Conservation (phyloP, 2,888 invertebrate genomes). For the Drosophila mercatorum region DNA sequence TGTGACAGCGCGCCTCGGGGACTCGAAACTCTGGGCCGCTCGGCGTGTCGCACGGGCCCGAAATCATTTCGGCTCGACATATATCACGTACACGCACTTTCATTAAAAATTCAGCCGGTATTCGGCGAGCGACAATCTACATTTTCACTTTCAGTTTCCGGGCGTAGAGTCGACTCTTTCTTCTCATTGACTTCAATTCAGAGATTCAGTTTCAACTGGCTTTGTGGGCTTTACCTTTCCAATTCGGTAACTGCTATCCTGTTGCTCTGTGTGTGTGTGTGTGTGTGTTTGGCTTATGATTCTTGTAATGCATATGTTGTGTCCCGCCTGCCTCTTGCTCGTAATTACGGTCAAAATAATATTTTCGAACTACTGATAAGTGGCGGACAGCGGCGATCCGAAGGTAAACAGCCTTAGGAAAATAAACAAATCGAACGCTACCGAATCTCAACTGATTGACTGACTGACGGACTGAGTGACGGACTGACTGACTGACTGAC, state of each 20-base stretch:
- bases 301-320: conserved; percentile 35
- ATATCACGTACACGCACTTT: conserved; percentile 79
- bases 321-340: conserved; percentile 32
- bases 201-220: conserved; percentile 1
- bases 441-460: conserved; percentile 26
- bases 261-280: conserved; percentile 20
- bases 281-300: conserved; percentile 29
- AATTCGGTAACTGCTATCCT: conserved; percentile 26
- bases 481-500: conserved; percentile 1
- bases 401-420: conserved; percentile 76
- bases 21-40: conserved; percentile 9
- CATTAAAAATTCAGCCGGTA: conserved; percentile 55
- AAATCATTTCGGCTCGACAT: conserved; percentile 72
- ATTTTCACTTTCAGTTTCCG: conserved; percentile 78
- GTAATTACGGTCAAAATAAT: conserved; percentile 83
- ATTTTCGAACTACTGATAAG: conserved; percentile 67
- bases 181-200: conserved; percentile 5
- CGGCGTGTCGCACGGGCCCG: conserved; percentile 11
- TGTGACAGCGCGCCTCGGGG: conserved; percentile 45
- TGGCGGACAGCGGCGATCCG: conserved; percentile 52
- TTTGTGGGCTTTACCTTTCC: conserved; percentile 19
- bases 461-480: conserved; percentile 4
- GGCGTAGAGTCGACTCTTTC: conserved; percentile 14
- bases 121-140: conserved; percentile 53
- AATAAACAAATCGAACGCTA: conserved; percentile 64